Evolutionary conservation across 2,113 vertebrate species (phyloP).

Genomic region (Microcebus jonahi): DNA sequence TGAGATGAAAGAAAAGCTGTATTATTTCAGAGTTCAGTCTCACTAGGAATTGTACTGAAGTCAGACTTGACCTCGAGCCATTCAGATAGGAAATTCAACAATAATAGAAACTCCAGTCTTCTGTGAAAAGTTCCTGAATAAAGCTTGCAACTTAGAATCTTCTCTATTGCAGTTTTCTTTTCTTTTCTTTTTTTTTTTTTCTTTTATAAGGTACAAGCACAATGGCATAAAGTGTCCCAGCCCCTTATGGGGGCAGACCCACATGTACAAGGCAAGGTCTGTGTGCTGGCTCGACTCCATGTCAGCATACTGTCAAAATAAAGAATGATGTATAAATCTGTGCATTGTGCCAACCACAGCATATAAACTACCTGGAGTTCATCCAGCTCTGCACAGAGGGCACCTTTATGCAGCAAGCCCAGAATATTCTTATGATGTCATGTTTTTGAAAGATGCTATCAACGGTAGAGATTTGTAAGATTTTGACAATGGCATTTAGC

Average conservation of each 20-base stretch:
- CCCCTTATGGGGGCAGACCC: background rate
- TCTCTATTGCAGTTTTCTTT: background rate
- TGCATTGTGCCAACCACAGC: background rate
- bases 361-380: conserved; percentile 44
- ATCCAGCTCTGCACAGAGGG: conserved; percentile 43
- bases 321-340: conserved; percentile 28
- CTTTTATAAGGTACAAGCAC: background rate
- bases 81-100: background rate
- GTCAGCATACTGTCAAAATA: conserved; percentile 56
- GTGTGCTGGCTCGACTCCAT: background rate
- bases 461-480: background rate
- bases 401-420: conserved; percentile 33
- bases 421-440: conserved; percentile 34
- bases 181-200: background rate
- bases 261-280: background rate
- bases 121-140: background rate
- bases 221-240: background rate
- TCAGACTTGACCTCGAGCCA: conserved; percentile 20
- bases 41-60: background rate
- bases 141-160: background rate
- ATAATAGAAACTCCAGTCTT: background rate
- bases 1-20: background rate
- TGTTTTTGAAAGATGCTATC: background rate
- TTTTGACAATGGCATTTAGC: background rate
- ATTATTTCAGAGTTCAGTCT: background rate